Evolutionary conservation across 2,113 vertebrate species (phyloP).

Genomic region (Petromus typicus): DNA sequence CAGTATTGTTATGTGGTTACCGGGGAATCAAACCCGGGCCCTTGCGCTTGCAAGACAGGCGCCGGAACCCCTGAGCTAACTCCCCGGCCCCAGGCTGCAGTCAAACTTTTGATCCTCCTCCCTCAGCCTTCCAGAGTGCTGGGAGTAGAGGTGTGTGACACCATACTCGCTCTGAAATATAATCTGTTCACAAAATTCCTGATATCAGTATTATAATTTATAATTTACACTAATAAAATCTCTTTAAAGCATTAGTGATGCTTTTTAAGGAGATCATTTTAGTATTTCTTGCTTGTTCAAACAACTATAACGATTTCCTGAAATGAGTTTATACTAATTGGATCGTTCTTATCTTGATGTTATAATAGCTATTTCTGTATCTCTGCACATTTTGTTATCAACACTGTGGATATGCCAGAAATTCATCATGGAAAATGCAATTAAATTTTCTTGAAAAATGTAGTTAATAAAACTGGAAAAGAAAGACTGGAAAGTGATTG

Average conservation of each 20-base stretch:
- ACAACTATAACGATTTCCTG: conserved; percentile 9
- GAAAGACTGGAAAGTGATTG: conserved; percentile 21
- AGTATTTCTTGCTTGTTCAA: conserved; percentile 6
- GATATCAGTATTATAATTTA: neutral
- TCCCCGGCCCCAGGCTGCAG: too few species aligned
- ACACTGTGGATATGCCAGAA: neutral
- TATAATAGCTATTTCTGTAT: neutral
- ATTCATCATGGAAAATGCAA: neutral
- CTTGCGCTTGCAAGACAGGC: too few species aligned
- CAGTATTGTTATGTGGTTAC: too few species aligned
- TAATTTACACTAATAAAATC: conserved; percentile 21
- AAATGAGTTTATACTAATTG: neutral
- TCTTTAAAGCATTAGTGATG: conserved; percentile 15
- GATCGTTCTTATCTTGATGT: neutral
- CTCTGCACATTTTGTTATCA: neutral
- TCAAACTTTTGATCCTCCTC: neutral
- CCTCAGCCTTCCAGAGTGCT: neutral
- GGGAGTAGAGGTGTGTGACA: neutral
- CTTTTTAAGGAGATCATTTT: conserved; percentile 14
- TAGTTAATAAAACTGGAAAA: neutral
- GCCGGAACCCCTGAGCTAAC: too few species aligned
- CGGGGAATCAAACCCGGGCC: too few species aligned
- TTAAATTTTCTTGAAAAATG: conserved; percentile 25
- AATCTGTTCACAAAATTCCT: neutral
- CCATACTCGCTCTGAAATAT: neutral